Evolutionary conservation across 2,888 invertebrate genomes (phyloP), one percentile per base, ranked within the genome.

Genomic region (Crossocerus cetratus): DNA sequence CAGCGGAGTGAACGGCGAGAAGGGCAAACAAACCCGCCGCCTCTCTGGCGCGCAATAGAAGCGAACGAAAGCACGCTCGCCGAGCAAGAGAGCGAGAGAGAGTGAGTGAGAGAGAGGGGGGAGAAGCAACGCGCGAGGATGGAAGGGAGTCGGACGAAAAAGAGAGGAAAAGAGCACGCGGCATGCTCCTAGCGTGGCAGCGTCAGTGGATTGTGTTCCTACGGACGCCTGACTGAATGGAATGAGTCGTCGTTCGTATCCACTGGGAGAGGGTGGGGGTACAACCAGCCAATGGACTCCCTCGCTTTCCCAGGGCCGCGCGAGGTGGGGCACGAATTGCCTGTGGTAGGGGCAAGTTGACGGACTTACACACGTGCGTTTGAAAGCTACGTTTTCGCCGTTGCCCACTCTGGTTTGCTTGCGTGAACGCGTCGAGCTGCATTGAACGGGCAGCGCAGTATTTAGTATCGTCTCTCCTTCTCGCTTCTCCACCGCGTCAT

Each of bases 341-440:
- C 21, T 43, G 14, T 20, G 65, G 65, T 56, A 5, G 75, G 71
- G 64, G 64, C 42, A 54, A 68, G 44, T 45, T 65, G 74, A 68
- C 69, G 57, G 78, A 78, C 77, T 61, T 80, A 83, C 84, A 84
- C 86, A 83, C 85, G 86, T 83, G 84, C 81, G 85, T 84, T 78
- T 73, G 72, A 74, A 82, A 84, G 76, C 81, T 85, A 86, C 86
- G 84, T 73, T 32, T 32, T 84, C 84, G 16, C n/a, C 49, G 49
- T 49, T 80, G 84, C 84, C 82, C 83, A 81, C 78, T 78, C 74
- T 32, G 32, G 32, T 11, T 32, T 78, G 76, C 77, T 82, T 77
- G 74, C 83, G 81, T 76, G 75, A 73, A 74, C 76, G 73, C 80
- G 32, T 8, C 32, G 32, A 73, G 72, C 73, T 76, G 65, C 77